Evolutionary conservation across 1,140 invertebrate species (phyloP).

Genomic region (Orius laevigatus): DNA sequence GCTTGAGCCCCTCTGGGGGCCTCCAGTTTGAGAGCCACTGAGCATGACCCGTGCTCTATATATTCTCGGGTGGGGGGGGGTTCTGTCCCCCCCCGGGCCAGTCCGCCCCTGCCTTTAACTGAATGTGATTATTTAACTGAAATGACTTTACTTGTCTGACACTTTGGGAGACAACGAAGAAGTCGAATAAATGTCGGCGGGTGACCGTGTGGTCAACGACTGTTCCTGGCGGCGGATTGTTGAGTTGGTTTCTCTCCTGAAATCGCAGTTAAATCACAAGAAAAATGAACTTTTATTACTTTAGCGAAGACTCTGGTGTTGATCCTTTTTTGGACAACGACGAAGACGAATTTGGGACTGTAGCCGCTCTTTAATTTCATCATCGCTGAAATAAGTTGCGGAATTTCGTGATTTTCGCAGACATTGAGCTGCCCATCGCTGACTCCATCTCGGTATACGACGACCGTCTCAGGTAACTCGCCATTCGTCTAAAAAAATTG

Average conservation of each 20-base stretch:
- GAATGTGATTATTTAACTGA: background rate
- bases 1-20: too few species aligned
- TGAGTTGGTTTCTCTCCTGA: too few species aligned
- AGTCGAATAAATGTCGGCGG: conserved; percentile 62
- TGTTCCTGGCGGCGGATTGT: conserved; percentile 70
- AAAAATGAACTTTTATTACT: too few species aligned
- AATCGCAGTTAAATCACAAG: too few species aligned
- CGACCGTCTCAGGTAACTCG: conserved; percentile 52
- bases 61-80: too few species aligned
- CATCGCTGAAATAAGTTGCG: conserved; percentile 51
- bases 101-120: too few species aligned
- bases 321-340: conserved; percentile 83
- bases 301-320: conserved; percentile 57
- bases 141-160: conserved; percentile 36
- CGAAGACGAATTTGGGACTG: conserved; percentile 51
- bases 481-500: conserved; percentile 37
- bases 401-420: conserved; percentile 57
- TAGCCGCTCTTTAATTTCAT: conserved; percentile 32
- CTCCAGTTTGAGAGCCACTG: too few species aligned
- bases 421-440: conserved; percentile 71
- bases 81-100: too few species aligned
- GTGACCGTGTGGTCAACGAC: conserved; percentile 70
- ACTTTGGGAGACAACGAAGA: conserved; percentile 74
- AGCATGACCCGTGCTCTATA: too few species aligned
- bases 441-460: conserved; percentile 85